phyloP scores from a whole-genome alignment of 1,140 invertebrate genomes.

The Ceratosolen fusciceps region DNA sequence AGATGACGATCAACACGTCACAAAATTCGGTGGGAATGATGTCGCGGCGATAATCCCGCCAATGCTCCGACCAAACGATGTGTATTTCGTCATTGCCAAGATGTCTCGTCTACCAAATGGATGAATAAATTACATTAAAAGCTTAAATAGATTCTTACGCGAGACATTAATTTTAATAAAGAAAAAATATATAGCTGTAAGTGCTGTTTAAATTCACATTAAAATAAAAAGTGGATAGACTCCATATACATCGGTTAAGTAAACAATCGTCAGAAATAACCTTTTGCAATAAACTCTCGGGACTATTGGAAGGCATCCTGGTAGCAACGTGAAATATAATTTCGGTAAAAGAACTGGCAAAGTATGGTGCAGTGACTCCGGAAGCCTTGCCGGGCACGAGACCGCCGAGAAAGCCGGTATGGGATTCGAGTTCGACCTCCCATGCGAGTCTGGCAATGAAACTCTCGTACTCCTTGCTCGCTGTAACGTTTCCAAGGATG shows the following conservation, averaged over 20 bases:
- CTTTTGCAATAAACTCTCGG: slow-evolving; percentile 92
- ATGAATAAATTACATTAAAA: no score
- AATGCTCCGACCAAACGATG: slow-evolving; percentile 99
- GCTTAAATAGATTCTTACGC: no score
- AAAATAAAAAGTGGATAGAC: no score
- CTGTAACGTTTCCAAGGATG: slow-evolving; percentile 81
- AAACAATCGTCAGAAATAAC: slow-evolving; percentile 72
- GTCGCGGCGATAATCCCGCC: slow-evolving; percentile 93
- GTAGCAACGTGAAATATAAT: slow-evolving; percentile 98
- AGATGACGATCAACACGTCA: slow-evolving; percentile 97
- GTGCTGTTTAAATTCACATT: no score
- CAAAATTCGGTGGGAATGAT: slow-evolving; percentile 99
- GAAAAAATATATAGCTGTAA: no score
- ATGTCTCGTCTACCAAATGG: slow-evolving; percentile 84
- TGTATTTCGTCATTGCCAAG: slow-evolving; percentile 99
- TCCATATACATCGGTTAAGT: no score
- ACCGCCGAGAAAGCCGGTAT: slow-evolving; percentile 97
- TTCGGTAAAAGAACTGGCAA: slow-evolving; percentile 90
- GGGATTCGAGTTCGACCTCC: slow-evolving; percentile 95
- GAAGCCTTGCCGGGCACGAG: slow-evolving; percentile 91
- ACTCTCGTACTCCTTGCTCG: slow-evolving; percentile 93
- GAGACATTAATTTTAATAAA: no score
- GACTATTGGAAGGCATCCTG: slow-evolving; percentile 90
- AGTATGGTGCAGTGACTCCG: slow-evolving; percentile 94
- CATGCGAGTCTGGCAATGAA: slow-evolving; percentile 96